Evolutionary conservation across 2,888 invertebrate genomes (phyloP).

Genomic region (Eretmocerus hayati): DNA sequence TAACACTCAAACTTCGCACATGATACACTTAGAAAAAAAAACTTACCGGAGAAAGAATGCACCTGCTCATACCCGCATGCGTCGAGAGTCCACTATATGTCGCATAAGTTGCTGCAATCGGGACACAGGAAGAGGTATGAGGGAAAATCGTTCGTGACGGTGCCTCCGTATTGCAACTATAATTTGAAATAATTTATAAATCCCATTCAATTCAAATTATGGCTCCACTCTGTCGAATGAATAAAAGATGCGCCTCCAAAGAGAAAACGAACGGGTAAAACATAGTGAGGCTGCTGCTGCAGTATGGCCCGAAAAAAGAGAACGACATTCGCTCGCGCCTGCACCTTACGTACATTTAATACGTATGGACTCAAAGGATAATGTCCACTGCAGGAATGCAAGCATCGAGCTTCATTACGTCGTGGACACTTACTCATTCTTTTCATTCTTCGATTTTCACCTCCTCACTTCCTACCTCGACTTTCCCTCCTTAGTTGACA

Average conservation of each 20-base stretch:
- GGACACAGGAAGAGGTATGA: no score
- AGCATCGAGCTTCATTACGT: neutral
- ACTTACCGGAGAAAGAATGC: no score
- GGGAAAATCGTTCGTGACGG: no score
- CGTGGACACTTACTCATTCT: neutral
- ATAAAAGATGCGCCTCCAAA: slow-evolving; percentile 45
- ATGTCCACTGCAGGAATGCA: neutral
- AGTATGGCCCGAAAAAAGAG: neutral
- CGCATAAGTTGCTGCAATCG: no score
- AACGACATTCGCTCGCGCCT: neutral
- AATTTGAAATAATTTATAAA: slow-evolving; percentile 49
- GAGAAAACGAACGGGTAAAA: no score
- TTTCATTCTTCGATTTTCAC: neutral
- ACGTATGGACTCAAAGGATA: neutral
- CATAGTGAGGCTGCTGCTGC: neutral
- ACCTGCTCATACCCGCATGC: no score
- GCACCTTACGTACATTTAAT: no score
- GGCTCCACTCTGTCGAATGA: slow-evolving; percentile 48
- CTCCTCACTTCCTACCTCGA: neutral
- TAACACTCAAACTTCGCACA: no score
- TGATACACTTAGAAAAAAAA: no score
- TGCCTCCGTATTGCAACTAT: slow-evolving; percentile 44
- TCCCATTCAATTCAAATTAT: slow-evolving; percentile 49
- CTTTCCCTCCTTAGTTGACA: no score
- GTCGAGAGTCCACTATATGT: no score